These are phyloP conservation scores for Dicrurus megarhynchus DNA, from an alignment of 2,113 vertebrate species.

Conservation along the genomic window DNA sequence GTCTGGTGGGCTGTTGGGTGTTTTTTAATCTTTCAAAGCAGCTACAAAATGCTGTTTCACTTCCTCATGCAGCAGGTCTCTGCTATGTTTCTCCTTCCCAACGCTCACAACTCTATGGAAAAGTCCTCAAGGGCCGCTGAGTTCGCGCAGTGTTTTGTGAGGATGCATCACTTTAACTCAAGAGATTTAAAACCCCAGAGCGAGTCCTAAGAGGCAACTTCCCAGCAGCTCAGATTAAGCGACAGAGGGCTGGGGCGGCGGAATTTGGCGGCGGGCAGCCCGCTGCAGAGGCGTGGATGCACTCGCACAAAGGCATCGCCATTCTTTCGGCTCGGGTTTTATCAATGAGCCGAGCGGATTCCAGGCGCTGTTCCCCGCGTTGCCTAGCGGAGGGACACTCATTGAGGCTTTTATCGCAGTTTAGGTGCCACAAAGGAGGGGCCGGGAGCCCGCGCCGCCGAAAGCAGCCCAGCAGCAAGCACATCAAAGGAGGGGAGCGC, in stretches of 20 bases:
- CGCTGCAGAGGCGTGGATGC: conserved; percentile 37
- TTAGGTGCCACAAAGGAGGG: conserved; percentile 41
- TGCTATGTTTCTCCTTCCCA: neutral
- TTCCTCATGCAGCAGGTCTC: neutral
- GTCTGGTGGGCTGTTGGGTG: neutral
- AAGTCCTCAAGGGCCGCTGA: fast-evolving
- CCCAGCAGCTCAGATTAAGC: neutral
- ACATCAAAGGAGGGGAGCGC: conserved; percentile 22
- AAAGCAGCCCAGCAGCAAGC: conserved; percentile 9
- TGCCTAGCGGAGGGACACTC: conserved; percentile 70
- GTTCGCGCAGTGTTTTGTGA: neutral
- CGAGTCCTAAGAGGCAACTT: neutral
- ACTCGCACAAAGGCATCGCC: conserved; percentile 68
- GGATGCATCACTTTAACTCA: neutral
- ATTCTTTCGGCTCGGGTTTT: conserved; percentile 56
- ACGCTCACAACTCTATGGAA: neutral
- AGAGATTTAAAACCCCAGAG: conserved; percentile 10
- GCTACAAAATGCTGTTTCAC: neutral
- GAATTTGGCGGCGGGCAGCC: neutral
- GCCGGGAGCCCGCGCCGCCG: neutral
- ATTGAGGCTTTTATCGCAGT: conserved; percentile 54
- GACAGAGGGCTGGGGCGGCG: neutral
- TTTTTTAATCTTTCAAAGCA: neutral
- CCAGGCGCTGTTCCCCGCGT: conserved; percentile 67
- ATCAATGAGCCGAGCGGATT: conserved; percentile 76